Percentiles rank a stretch among this genome's conserved stretches.
Evolutionary conservation across 2,113 vertebrate species (phyloP).

Genomic region (Vimba vimba): DNA sequence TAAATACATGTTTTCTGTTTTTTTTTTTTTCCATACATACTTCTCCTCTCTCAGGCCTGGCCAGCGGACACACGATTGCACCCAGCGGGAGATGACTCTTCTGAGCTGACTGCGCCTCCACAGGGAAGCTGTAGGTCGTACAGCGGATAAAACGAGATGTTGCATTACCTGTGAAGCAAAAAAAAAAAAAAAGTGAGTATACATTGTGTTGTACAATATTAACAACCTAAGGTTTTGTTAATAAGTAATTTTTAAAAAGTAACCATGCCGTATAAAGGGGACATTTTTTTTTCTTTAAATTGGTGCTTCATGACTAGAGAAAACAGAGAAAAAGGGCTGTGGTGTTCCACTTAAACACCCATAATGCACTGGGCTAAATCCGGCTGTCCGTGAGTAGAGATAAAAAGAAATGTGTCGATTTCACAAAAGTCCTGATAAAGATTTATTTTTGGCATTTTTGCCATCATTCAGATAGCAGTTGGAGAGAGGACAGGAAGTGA

Average conservation of each 20-base stretch:
- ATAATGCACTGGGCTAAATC: not conserved
- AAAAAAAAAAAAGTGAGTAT: not conserved
- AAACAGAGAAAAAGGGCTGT: not conserved
- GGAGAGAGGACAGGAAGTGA: too few species aligned
- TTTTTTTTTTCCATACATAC: slow-evolving; percentile 51
- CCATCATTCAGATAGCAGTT: too few species aligned
- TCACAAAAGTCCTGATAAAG: too few species aligned
- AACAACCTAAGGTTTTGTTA: not conserved
- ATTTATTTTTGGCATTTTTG: too few species aligned
- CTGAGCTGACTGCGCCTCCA: slow-evolving; percentile 67
- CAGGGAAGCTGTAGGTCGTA: slow-evolving; percentile 74
- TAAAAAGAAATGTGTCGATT: not conserved
- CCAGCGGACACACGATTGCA: slow-evolving; percentile 74
- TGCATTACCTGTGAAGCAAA: slow-evolving; percentile 66
- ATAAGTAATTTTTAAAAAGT: not conserved
- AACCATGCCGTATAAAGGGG: not conserved
- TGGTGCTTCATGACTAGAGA: not conserved
- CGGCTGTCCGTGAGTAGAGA: not conserved
- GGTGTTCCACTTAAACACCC: not conserved
- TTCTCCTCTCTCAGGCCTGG: slow-evolving; percentile 59
- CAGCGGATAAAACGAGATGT: slow-evolving; percentile 72
- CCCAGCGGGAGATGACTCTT: slow-evolving; percentile 76
- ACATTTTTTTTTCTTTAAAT: not conserved
- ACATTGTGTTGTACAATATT: not conserved
- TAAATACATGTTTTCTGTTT: not conserved